Percentiles rank a stretch among this genome's conserved stretches.
These are phyloP conservation scores for Pheosia tremula DNA, from an alignment of 2,888 invertebrate species.

Conservation along the genomic window DNA sequence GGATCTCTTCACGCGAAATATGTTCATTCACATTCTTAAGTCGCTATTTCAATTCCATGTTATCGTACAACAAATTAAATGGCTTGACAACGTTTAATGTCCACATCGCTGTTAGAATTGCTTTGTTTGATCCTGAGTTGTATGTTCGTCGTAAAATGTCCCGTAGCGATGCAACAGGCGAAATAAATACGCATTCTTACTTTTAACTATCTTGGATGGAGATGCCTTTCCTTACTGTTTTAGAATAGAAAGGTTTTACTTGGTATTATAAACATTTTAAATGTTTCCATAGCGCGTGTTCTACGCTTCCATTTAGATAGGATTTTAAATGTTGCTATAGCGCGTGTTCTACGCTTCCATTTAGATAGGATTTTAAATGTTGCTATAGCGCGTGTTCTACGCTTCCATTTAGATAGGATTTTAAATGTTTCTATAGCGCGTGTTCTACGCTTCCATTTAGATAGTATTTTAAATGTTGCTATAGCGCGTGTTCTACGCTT, in stretches of 20 bases:
- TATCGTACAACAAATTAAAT: constrained; percentile 1
- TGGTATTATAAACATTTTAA: too few relatives aligned
- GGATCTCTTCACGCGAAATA: not conserved
- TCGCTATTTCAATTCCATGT: not conserved
- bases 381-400: too few relatives aligned
- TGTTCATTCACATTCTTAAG: not conserved
- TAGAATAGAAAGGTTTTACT: not conserved
- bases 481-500: too few relatives aligned
- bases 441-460: too few relatives aligned
- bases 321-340: too few relatives aligned
- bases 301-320: too few relatives aligned
- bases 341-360: too few relatives aligned
- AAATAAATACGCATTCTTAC: not conserved
- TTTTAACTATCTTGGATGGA: not conserved
- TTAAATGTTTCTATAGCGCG: too few relatives aligned
- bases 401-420: too few relatives aligned
- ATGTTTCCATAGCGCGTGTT: too few relatives aligned
- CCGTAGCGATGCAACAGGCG: constrained; percentile 5
- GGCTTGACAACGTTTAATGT: constrained; percentile 3
- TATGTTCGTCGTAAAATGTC: not conserved
- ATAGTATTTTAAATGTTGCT: too few relatives aligned
- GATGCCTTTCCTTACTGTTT: not conserved
- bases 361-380: too few relatives aligned
- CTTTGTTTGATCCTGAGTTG: not conserved
- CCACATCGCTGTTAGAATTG: not conserved